These are phyloP conservation scores for Rhinopithecus roxellana DNA, from an alignment of 2,113 vertebrate species.

Conservation along the genomic window DNA sequence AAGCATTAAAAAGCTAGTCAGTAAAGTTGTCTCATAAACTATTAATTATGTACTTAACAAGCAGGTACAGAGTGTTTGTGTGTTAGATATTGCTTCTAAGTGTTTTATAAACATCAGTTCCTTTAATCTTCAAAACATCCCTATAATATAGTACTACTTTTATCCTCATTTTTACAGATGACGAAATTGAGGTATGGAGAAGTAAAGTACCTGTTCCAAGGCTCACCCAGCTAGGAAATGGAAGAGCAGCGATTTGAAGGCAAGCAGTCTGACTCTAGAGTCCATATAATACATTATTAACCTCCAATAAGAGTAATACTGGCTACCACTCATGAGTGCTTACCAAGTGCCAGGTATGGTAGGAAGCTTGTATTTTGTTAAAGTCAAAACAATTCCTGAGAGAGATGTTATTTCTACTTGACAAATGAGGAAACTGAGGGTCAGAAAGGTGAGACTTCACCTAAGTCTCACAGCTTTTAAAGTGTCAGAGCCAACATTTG, in stretches of 20 bases:
- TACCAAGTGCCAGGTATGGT: background rate
- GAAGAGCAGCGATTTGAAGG: background rate
- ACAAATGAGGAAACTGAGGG: background rate
- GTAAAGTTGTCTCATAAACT: background rate
- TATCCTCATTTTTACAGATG: background rate
- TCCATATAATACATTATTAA: fast-evolving
- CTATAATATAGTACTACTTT: background rate
- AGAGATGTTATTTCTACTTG: background rate
- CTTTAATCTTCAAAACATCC: background rate
- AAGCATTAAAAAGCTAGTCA: background rate
- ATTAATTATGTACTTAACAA: background rate
- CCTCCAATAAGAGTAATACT: background rate
- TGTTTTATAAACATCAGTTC: background rate
- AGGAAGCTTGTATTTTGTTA: background rate
- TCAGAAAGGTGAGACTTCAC: background rate
- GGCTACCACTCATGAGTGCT: background rate
- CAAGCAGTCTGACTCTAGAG: background rate
- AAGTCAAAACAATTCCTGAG: background rate
- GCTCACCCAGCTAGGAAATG: background rate
- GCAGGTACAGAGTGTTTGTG: background rate
- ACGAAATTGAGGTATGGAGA: background rate
- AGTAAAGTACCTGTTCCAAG: background rate
- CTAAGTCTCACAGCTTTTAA: background rate
- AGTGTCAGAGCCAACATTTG: background rate
- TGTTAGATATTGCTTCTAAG: background rate